These are phyloP conservation scores for Bradynema listronoti DNA, from an alignment of 1,140 invertebrate species.

Conservation along the genomic window DNA sequence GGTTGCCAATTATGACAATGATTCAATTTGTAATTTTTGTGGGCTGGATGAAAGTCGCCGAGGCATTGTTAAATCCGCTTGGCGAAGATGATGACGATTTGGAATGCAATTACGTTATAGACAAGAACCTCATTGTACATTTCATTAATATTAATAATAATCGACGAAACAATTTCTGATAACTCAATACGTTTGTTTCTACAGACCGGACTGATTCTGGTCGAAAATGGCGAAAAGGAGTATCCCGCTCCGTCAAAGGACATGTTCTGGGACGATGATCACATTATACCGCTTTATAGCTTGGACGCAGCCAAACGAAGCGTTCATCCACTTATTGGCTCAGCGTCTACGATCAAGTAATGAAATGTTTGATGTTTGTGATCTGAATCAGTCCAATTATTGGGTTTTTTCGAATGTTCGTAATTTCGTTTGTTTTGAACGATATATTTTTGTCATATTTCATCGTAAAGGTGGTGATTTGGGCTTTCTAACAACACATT, in stretches of 20 bases:
- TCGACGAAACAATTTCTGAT: too few relatives aligned
- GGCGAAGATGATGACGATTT: constrained; percentile 57
- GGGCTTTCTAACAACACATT: too few relatives aligned
- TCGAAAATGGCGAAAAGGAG: constrained; percentile 33
- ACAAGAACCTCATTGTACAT: constrained; percentile 49
- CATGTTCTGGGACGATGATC: constrained; percentile 46
- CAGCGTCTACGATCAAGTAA: constrained; percentile 48
- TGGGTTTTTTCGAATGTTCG: too few relatives aligned
- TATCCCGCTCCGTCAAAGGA: constrained; percentile 38
- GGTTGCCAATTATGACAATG: constrained; percentile 47
- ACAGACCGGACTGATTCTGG: constrained; percentile 35
- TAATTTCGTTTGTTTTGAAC: too few relatives aligned
- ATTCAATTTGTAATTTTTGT: constrained; percentile 51
- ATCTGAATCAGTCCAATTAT: too few relatives aligned
- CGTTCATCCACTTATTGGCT: constrained; percentile 48
- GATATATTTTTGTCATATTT: too few relatives aligned
- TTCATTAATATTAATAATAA: too few relatives aligned
- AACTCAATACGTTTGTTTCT: constrained; percentile 18
- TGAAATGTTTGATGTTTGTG: constrained; percentile 15
- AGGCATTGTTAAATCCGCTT: constrained; percentile 54
- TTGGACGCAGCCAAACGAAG: constrained; percentile 47
- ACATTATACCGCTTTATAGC: constrained; percentile 46
- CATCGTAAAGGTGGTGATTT: too few relatives aligned
- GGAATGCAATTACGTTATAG: constrained; percentile 51
- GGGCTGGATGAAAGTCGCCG: constrained; percentile 58